Percentiles rank a stretch among this genome's conserved stretches.
Evolutionary conservation across 30 jellyfish, hydroid and myxozoan species (phyloP).

Genomic region (Turritopsis rubra): DNA sequence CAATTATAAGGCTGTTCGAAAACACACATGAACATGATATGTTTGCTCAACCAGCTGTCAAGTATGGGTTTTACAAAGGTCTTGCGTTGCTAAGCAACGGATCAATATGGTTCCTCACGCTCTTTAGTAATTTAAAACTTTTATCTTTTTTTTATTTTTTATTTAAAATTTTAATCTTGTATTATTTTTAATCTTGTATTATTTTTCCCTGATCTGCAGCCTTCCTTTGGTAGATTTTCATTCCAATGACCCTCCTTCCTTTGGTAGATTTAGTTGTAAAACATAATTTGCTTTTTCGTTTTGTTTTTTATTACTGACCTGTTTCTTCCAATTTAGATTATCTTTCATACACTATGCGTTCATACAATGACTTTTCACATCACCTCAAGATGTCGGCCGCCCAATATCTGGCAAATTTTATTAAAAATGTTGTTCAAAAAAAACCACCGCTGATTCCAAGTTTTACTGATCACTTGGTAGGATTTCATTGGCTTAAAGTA

Average conservation of each 20-base stretch:
- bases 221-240: too few relatives aligned
- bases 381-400: slow-evolving; percentile 24
- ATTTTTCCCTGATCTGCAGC: too few relatives aligned
- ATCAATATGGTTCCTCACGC: background rate
- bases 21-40: background rate
- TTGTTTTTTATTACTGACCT: too few relatives aligned
- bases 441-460: background rate
- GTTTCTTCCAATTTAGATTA: background rate
- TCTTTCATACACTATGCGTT: background rate
- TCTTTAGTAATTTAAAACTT: background rate
- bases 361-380: background rate
- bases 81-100: slow-evolving; percentile 3
- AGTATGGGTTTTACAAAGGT: slow-evolving; percentile 16
- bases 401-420: background rate
- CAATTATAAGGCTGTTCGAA: background rate
- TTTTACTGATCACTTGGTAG: background rate
- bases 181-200: too few relatives aligned
- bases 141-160: too few relatives aligned
- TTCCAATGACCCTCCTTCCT: too few relatives aligned
- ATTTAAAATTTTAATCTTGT: background rate
- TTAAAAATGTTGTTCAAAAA: background rate
- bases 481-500: background rate
- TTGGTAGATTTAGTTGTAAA: too few relatives aligned
- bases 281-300: background rate
- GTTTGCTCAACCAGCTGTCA: slow-evolving; percentile 12